Evolutionary conservation across 2,888 invertebrate species (phyloP), one percentile per base, ranked within the genome.

Genomic region (Bhutanitis thaidina): DNA sequence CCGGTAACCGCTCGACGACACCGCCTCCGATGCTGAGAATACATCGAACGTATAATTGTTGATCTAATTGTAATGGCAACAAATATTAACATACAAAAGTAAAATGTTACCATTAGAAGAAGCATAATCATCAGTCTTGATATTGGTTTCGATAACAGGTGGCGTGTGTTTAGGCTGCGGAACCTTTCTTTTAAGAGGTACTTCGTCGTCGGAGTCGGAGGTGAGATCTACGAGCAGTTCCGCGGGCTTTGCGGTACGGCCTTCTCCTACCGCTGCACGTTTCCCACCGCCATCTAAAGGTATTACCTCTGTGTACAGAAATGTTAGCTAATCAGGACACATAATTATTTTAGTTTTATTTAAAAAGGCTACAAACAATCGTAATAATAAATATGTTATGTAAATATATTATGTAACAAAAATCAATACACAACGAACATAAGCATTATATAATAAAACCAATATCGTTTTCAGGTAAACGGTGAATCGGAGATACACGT

Each of bases 121-220:
- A 56, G 89, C 77, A 71, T 90, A 80, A 67, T 91, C 70, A 64
- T 75, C 87, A 45, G 66, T 75, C 58, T 84, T 83, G 34, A 34
- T 7, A 39, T 71, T 56, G 16, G 62, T 47, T 14, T 79, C 80
- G 0, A 67, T 59, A 36, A 74, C 78, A 1, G 91, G 86, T 41
- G 90, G 90, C 4, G 90, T 74, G 36, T 73, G 64, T 44, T 84
- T 83, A 59, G 83, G 77, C 57, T 65, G 77, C 5, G 83, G 75
- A 51, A 74, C 83, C 70, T 92, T 92, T 63, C 93, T 84, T 74
- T 92, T 93, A 56, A 93, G 89, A 10, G 93, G 92, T 69, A 92
- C 80, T 62, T 94, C 93, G 65, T 94, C 92, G 55, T 94, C 94
- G 0, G 94, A 94, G 78, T 94, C 94, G 0, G 94, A 94, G 0